phyloP scores from a whole-genome alignment of 1,140 invertebrate genomes.

The Macrocentrus cingulum region DNA sequence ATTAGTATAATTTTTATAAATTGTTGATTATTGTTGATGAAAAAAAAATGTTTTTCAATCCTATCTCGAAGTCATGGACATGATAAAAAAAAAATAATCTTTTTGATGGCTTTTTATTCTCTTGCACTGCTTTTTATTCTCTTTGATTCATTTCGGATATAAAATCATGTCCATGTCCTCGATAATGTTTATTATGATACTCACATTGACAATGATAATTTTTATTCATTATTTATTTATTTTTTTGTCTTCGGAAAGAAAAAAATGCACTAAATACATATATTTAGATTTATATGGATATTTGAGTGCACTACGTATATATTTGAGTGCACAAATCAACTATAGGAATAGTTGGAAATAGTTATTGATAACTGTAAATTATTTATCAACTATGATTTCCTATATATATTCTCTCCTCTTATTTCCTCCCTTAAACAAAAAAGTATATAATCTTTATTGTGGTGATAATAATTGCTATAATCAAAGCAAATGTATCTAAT shows the following conservation, averaged over 20 bases:
- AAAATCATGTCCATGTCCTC: conserved; percentile 13
- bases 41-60: not conserved
- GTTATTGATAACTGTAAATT: not conserved
- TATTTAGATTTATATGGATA: too few species aligned
- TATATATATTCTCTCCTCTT: conserved; percentile 16
- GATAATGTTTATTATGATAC: not conserved
- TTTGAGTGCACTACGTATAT: too few species aligned
- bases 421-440: too few species aligned
- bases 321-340: not conserved
- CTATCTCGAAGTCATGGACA: conserved; percentile 9
- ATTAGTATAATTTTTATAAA: not conserved
- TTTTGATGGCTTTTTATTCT: conserved; percentile 3
- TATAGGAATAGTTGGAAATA: not conserved
- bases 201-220: too few species aligned
- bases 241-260: not conserved
- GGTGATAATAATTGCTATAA: conserved; percentile 8
- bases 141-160: not conserved
- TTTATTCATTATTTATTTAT: too few species aligned
- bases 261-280: not conserved
- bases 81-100: not conserved
- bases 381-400: too few species aligned
- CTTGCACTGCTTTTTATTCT: conserved; percentile 1
- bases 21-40: conserved; percentile 2
- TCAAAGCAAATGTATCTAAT: conserved; percentile 6
- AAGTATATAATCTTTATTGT: not conserved